phyloP scores from a whole-genome alignment of 2,888 invertebrate genomes.

The Labia minor region DNA sequence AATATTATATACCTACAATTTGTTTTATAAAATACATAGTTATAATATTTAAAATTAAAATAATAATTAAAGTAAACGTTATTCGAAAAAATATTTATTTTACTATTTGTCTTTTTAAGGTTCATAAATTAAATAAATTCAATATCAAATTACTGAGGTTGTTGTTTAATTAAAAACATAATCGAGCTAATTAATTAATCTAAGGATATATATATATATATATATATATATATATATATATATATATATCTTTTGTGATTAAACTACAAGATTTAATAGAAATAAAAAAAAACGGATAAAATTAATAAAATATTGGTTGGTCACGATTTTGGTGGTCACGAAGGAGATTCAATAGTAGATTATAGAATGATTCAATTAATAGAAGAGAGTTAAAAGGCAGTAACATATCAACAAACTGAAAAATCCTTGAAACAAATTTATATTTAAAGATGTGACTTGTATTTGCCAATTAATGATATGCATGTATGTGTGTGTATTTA shows the following conservation, averaged over 20 bases:
- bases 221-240: too few species aligned
- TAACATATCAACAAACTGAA: not conserved
- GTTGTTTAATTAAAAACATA: not conserved
- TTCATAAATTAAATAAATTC: too few species aligned
- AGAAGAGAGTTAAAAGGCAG: not conserved
- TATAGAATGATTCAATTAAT: not conserved
- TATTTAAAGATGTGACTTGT: not conserved
- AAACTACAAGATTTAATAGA: not conserved
- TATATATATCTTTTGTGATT: not conserved
- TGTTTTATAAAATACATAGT: too few species aligned
- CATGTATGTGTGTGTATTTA: too few species aligned
- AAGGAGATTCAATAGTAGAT: not conserved
- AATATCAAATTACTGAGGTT: not conserved
- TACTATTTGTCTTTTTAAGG: too few species aligned
- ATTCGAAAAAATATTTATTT: too few species aligned
- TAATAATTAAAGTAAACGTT: too few species aligned
- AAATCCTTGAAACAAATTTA: not conserved
- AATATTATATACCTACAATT: too few species aligned
- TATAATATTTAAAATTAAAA: too few species aligned
- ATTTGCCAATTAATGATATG: not conserved
- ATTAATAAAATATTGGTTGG: not conserved
- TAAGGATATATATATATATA: too few species aligned
- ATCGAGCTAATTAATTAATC: too few species aligned
- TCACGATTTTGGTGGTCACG: constrained; percentile 2
- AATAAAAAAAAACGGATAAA: not conserved